These are phyloP conservation scores for Cheilosia variabilis DNA, from an alignment of 2,888 invertebrate genomes.

Conservation along the genomic window DNA sequence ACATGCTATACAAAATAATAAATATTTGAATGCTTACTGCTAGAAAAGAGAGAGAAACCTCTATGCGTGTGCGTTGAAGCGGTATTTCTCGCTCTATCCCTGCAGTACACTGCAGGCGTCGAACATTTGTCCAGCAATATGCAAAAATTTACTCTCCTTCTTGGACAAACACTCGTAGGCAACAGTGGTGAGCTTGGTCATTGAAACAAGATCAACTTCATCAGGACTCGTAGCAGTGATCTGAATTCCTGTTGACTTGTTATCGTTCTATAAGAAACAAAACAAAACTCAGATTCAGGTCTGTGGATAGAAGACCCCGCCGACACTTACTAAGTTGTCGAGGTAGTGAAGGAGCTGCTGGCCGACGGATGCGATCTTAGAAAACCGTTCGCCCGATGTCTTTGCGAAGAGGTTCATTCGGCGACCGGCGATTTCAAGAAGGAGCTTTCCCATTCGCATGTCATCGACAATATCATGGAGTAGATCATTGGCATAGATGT, in stretches of 20 bases:
- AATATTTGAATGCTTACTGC: conserved; percentile 41
- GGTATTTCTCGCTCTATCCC: conserved; percentile 61
- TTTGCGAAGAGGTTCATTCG: conserved; percentile 88
- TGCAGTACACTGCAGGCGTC: conserved; percentile 84
- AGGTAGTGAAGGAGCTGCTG: conserved; percentile 91
- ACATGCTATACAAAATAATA: conserved; percentile 64
- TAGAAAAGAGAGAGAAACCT: conserved; percentile 20
- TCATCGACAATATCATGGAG: conserved; percentile 88
- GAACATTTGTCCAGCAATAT: conserved; percentile 84
- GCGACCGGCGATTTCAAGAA: conserved; percentile 92
- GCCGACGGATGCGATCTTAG: conserved; percentile 90
- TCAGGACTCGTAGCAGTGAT: conserved; percentile 80
- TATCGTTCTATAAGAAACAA: conserved; percentile 61
- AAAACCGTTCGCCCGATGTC: conserved; percentile 86
- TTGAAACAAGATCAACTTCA: conserved; percentile 80
- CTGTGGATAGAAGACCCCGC: conserved; percentile 77
- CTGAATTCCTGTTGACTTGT: conserved; percentile 72
- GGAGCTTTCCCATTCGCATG: conserved; percentile 88
- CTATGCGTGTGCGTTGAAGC: background rate
- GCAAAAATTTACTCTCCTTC: conserved; percentile 82
- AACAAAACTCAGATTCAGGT: conserved; percentile 71
- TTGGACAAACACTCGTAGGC: conserved; percentile 83
- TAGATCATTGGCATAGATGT: conserved; percentile 86
- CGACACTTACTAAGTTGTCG: conserved; percentile 86
- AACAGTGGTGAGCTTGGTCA: conserved; percentile 83